Evolutionary conservation across 2,797 vertebrate genomes (phyloP).

Genomic region (Scleropages formosus): DNA sequence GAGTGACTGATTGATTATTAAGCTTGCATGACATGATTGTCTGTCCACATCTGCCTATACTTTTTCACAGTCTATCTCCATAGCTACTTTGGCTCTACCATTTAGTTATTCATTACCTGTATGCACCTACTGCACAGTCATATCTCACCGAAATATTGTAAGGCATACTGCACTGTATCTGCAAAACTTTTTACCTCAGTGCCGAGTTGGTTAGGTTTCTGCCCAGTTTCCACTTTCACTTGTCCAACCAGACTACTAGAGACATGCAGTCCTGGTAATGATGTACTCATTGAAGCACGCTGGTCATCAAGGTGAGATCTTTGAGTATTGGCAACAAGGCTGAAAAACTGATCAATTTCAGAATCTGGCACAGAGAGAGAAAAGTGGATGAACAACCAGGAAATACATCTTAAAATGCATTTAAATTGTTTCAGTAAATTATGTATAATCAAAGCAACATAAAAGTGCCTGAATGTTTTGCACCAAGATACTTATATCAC

Average conservation of each 20-base stretch:
- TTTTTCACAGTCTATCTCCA: too few species aligned
- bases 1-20: neutral
- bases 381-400: constrained; percentile 4
- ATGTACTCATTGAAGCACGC: constrained; percentile 52
- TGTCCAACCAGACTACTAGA: constrained; percentile 40
- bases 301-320: constrained; percentile 66
- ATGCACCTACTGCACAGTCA: too few species aligned
- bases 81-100: neutral
- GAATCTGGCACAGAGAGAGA: constrained; percentile 36
- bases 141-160: too few species aligned
- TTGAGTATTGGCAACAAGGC: constrained; percentile 63
- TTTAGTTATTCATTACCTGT: too few species aligned
- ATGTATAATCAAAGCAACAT: neutral
- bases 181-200: constrained; percentile 13
- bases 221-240: constrained; percentile 36
- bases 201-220: constrained; percentile 28
- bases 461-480: neutral
- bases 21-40: too few species aligned
- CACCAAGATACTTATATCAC: neutral
- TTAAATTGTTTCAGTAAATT: constrained; percentile 33
- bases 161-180: neutral
- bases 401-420: neutral
- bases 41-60: too few species aligned
- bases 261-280: constrained; percentile 45
- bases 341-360: constrained; percentile 64